Evolutionary conservation across 2,888 invertebrate genomes (phyloP).

Genomic region (Lapara coniferarum): DNA sequence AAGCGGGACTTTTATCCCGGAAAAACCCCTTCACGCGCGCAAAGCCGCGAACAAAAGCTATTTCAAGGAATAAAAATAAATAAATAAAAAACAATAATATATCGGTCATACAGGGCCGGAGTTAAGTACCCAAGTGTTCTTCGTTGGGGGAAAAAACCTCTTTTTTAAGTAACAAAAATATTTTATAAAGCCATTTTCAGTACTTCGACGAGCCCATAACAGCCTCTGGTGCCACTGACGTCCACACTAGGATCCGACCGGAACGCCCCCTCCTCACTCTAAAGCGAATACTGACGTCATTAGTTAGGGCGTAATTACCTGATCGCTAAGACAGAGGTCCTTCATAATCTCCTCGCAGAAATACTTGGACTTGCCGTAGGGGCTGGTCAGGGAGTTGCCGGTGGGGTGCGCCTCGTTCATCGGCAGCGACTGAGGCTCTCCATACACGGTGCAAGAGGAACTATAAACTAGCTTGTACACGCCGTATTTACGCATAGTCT

Average conservation of each 20-base stretch:
- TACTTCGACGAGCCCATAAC: no score
- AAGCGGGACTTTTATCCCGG: no score
- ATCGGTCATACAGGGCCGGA: no score
- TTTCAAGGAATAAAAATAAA: no score
- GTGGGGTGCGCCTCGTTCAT: conserved; percentile 92
- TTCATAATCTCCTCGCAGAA: conserved; percentile 97
- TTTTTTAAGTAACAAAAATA: no score
- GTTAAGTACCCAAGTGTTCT: no score
- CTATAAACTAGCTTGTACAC: conserved; percentile 91
- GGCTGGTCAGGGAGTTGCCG: conserved; percentile 91
- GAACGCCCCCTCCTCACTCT: not conserved
- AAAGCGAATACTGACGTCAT: not conserved
- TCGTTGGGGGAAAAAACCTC: no score
- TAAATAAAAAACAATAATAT: not conserved
- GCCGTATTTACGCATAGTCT: conserved; percentile 90
- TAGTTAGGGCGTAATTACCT: conserved; percentile 75
- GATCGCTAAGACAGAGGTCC: conserved; percentile 91
- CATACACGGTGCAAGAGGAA: conserved; percentile 97
- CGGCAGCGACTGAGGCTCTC: conserved; percentile 92
- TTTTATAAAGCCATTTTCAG: no score
- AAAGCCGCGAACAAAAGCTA: no score
- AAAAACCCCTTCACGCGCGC: no score
- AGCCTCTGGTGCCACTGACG: no score
- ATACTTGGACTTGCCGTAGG: conserved; percentile 96
- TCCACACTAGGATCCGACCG: no score